Percentiles rank a stretch among this genome's conserved stretches.
phyloP scores from a whole-genome alignment of 2,888 invertebrate genomes.

The Synergus umbraculus region DNA sequence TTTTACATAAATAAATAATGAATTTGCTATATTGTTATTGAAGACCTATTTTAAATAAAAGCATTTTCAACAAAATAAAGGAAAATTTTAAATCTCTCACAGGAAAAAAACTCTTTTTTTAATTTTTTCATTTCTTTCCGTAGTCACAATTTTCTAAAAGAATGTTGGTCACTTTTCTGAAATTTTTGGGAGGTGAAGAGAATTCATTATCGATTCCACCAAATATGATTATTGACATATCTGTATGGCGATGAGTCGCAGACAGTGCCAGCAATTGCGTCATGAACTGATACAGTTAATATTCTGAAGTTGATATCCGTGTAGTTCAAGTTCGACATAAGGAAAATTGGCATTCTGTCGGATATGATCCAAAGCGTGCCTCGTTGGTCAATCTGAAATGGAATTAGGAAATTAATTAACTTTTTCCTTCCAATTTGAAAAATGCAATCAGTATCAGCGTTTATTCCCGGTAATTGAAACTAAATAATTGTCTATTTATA shows the following conservation, averaged over 20 bases:
- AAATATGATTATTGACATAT: conserved; percentile 65
- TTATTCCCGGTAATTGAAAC: too few relatives aligned
- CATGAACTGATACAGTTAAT: conserved; percentile 84
- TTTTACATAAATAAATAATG: conserved; percentile 1
- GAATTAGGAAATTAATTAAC: conserved; percentile 28
- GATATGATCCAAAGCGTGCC: conserved; percentile 88
- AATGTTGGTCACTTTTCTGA: neutral
- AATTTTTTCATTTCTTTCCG: neutral
- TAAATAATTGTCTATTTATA: neutral
- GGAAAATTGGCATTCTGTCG: conserved; percentile 89
- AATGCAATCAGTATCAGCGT: neutral
- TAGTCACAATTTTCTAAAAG: neutral
- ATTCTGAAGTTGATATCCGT: conserved; percentile 89
- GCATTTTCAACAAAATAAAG: neutral
- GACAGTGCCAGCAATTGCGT: conserved; percentile 84
- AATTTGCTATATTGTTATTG: neutral
- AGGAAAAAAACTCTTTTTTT: neutral
- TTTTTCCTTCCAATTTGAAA: neutral
- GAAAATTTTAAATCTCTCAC: too few relatives aligned
- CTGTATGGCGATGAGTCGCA: conserved; percentile 80
- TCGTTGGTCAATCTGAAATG: conserved; percentile 79
- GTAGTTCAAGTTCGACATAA: conserved; percentile 84
- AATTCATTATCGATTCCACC: conserved; percentile 66
- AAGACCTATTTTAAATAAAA: neutral
- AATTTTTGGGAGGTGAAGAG: neutral